Evolutionary conservation across 1,140 invertebrate genomes (phyloP), one percentile per base, ranked within the genome.

Genomic region (Orchesella cincta): DNA sequence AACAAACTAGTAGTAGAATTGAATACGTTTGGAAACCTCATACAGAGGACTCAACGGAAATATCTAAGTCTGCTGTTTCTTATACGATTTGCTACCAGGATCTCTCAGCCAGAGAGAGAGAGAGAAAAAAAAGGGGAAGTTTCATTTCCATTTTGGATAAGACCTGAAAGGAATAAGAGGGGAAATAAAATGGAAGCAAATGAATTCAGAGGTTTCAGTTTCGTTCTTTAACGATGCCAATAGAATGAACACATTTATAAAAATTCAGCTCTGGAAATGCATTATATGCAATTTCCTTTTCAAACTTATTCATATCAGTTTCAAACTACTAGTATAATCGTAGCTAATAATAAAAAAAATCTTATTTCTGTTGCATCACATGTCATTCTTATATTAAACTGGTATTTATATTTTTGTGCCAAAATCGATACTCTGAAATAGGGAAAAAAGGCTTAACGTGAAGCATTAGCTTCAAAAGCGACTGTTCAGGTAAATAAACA

Each of bases 71-170:
- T n/a, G n/a, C n/a, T n/a, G 39, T 46, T 46, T 46, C 20, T 46
- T 46, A 46, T 46, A 46, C 39, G n/a, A n/a, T 46, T 46, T 46
- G 39, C 39, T 67, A 5, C 28, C 33, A 31, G 62, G 12, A 67
- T 67, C 62, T 31, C 23, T 33, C 26, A n/a, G 23, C 54, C 33
- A 33, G 29, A 67, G 8, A 33, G 31, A 14, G 31, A 67, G n/a
- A 57, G 52, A 57, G 52, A 57, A 5, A 23, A 67, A 67, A 67
- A 67, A 26, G 31, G 62, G 31, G 29, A 29, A 67, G 62, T 67
- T 67, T 67, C 62, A 67, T 67, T 67, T 31, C 62, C 62, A 67
- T 67, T 67, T 67, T 67, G 62, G 62, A 67, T 67, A 67, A 33
- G 31, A 31, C 29, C 26, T 31, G 62, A 31, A 33, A 33, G 62